These are phyloP conservation scores for Julus scandinavius DNA, from an alignment of 2,888 invertebrate species.

Conservation along the genomic window DNA sequence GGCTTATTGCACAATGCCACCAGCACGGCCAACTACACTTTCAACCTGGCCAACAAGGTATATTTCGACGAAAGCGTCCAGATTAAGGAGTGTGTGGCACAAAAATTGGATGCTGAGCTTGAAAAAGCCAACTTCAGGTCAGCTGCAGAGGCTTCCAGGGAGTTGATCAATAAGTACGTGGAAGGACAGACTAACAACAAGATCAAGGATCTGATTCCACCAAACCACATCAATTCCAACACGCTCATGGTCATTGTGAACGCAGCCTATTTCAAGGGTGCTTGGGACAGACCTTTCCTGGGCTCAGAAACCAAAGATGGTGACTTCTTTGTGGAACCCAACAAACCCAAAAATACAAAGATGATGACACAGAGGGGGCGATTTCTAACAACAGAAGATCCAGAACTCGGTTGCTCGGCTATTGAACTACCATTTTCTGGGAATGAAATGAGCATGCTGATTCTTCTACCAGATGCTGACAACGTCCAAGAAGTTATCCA, in stretches of 20 bases:
- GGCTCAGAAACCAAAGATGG: constrained; percentile 76
- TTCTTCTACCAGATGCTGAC: constrained; percentile 50
- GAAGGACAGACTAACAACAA: constrained; percentile 81
- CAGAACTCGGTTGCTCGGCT: constrained; percentile 18
- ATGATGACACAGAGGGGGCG: constrained; percentile 48
- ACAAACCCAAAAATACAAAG: constrained; percentile 67
- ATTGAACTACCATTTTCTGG: constrained; percentile 56
- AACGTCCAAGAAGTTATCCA: neutral
- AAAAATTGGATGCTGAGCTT: neutral
- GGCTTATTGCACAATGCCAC: neutral
- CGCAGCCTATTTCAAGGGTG: constrained; percentile 68
- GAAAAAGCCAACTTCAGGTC: neutral
- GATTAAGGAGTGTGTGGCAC: neutral
- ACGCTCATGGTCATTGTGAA: constrained; percentile 66
- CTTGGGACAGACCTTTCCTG: constrained; percentile 79
- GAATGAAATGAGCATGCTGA: constrained; percentile 63
- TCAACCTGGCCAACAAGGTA: constrained; percentile 79
- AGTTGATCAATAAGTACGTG: constrained; percentile 84
- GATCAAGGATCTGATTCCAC: constrained; percentile 79
- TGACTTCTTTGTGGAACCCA: constrained; percentile 73
- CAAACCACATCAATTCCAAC: constrained; percentile 65
- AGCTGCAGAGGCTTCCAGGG: constrained; percentile 64
- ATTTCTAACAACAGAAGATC: too few relatives aligned
- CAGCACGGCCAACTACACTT: constrained; percentile 66
- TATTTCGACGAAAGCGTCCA: constrained; percentile 67